Percentiles rank a stretch among this genome's conserved stretches.
phyloP scores from a whole-genome alignment of 2,888 invertebrate genomes.

The Leptinotarsa peninsularis region DNA sequence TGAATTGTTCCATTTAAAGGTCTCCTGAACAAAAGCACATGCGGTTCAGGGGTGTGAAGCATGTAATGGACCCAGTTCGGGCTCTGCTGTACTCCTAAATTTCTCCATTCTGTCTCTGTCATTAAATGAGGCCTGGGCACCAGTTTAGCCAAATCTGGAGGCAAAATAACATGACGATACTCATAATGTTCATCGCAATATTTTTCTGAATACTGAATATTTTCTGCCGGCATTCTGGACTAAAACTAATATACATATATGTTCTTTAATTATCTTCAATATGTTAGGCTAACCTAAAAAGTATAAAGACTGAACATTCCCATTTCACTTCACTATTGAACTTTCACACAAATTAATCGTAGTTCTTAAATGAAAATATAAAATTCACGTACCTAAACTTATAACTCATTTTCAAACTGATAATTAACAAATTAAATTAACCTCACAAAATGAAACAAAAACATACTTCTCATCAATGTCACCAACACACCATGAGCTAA shows the following conservation, averaged over 20 bases:
- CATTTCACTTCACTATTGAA: no score
- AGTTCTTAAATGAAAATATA: no score
- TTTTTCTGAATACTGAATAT: conserved; percentile 93
- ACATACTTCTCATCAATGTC: no score
- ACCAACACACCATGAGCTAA: no score
- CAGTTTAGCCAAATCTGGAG: conserved; percentile 83
- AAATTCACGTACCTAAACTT: no score
- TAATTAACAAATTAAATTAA: no score
- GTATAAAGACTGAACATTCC: no score
- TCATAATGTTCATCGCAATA: conserved; percentile 89
- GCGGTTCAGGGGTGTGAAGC: conserved; percentile 92
- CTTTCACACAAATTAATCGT: no score
- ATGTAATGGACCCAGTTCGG: conserved; percentile 92
- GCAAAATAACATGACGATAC: conserved; percentile 93
- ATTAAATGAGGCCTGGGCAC: conserved; percentile 92
- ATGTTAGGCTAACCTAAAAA: no score
- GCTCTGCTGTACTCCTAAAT: conserved; percentile 93
- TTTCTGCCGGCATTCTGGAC: conserved; percentile 50
- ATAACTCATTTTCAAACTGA: no score
- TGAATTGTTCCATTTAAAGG: conserved; percentile 53
- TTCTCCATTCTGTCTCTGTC: conserved; percentile 95
- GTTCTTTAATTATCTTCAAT: not conserved
- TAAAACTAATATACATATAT: not conserved
- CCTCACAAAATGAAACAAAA: no score
- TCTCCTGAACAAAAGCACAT: conserved; percentile 84